Evolutionary conservation across 2,797 vertebrate genomes (phyloP).

Genomic region (Semotilus atromaculatus): DNA sequence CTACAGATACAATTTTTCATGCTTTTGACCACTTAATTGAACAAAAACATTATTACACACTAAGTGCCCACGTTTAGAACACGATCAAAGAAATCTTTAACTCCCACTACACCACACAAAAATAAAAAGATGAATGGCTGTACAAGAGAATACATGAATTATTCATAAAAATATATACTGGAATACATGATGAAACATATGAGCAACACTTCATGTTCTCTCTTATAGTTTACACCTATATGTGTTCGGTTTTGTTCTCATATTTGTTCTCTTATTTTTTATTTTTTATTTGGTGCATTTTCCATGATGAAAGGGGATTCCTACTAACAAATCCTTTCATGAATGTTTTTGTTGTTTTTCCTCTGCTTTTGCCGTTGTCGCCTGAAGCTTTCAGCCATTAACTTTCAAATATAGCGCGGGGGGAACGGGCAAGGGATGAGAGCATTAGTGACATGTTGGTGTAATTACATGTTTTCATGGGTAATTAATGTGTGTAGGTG

Average conservation of each 20-base stretch:
- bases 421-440: background rate
- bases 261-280: too few relatives aligned
- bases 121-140: background rate
- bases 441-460: background rate
- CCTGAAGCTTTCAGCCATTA: slow-evolving; percentile 3
- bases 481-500: background rate
- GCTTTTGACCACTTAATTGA: slow-evolving; percentile 14
- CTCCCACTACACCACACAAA: background rate
- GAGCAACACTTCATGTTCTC: slow-evolving; percentile 14
- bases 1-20: background rate
- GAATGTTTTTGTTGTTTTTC: background rate
- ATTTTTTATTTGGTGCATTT: background rate
- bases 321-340: slow-evolving; percentile 9
- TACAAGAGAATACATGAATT: background rate
- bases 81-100: slow-evolving; percentile 14
- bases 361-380: background rate
- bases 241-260: slow-evolving; percentile 6
- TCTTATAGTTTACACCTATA: background rate
- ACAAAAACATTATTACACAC: slow-evolving; percentile 17
- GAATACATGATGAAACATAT: slow-evolving; percentile 28
- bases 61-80: slow-evolving; percentile 14
- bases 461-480: background rate
- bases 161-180: slow-evolving; percentile 6
- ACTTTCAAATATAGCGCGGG: background rate
- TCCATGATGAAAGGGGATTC: background rate